Evolutionary conservation across 2,113 vertebrate genomes (phyloP).

Genomic region (Onychorhynchus coronatus): DNA sequence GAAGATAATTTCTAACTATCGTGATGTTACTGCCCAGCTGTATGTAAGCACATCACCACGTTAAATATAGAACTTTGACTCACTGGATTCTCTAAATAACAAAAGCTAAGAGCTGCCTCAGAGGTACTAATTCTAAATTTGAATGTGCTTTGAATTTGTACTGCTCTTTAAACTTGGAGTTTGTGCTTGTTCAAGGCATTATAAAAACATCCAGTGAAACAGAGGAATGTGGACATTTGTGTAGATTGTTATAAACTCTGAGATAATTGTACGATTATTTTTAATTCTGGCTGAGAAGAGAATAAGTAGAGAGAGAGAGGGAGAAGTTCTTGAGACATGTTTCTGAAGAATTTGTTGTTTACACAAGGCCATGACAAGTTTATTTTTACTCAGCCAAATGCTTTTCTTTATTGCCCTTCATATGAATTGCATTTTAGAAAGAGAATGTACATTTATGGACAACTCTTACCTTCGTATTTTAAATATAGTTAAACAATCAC

Average conservation of each 20-base stretch:
- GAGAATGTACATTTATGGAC: not conserved
- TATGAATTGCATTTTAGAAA: not conserved
- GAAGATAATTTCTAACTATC: not conserved
- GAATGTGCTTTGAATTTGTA: not conserved
- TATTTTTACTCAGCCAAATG: not conserved
- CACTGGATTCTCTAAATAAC: slow-evolving; percentile 13
- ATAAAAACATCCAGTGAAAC: not conserved
- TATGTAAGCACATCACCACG: not conserved
- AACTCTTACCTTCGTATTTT: not conserved
- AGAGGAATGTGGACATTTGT: not conserved
- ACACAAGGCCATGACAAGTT: not conserved
- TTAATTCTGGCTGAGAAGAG: not conserved
- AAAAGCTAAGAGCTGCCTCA: not conserved
- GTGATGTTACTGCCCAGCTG: not conserved
- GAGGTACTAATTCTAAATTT: slow-evolving; percentile 1
- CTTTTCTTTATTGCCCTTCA: not conserved
- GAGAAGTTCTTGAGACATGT: not conserved
- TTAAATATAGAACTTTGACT: slow-evolving; percentile 55
- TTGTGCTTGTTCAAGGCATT: not conserved
- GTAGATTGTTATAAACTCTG: not conserved
- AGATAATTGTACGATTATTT: not conserved
- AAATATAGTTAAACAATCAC: not conserved
- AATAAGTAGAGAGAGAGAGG: not conserved
- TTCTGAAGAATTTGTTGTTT: not conserved
- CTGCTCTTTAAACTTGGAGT: not conserved